Base-by-base conservation (phyloP, 2,888 invertebrate species). In the Tetheella fluctuosa region DNA sequence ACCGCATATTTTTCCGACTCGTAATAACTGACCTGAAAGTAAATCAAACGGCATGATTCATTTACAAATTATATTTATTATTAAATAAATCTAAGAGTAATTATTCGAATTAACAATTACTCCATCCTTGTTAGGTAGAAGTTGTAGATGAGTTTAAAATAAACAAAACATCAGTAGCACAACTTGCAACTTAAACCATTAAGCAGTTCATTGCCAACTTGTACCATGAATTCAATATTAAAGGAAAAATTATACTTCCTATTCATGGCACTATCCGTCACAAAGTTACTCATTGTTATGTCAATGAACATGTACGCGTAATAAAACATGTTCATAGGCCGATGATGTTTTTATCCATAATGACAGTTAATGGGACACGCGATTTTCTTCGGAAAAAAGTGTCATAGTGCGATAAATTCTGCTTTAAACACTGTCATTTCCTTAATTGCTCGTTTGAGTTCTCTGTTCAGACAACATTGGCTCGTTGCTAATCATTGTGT, bases 311-410 rank as follows among this genome's bases (percentile, higher is more conserved):
- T 17, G 17, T 5, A 25, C 15, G 30, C 8, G 28, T 30, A 30
- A 28, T 54, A n/a, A 54, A 28, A 28, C 42, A 48, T 48, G 28
- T 17, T 30, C 23, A 37, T 23, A 23, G 20, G 17, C 34, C 23
- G 20, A 30, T 34, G 55, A 37, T 55, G 34, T 34, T 37, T n/a
- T 52, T 63, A 59, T 58, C 61, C 65, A 59, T 60, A 42, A 62
- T 62, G 63, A 28, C 61, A 39, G 58, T 57, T 68, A 69, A 71
- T 67, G 64, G 57, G 54, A 67, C 65, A 65, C 64, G 61, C 61
- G 59, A 64, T 42, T 54, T 17, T 23, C 52, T 59, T 39, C 39
- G 20, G 57, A 42, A 12, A 56, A 57, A 56, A 56, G 34, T 52
- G 28, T 57, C 52, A 23, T n/a, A 15, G 34, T 15, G n/a, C 55